Percentiles rank a stretch among this genome's conserved stretches.
These are phyloP conservation scores for Stichodactyla helianthus DNA, from an alignment of 64 coral and sea anemone genomes.

Conservation along the genomic window DNA sequence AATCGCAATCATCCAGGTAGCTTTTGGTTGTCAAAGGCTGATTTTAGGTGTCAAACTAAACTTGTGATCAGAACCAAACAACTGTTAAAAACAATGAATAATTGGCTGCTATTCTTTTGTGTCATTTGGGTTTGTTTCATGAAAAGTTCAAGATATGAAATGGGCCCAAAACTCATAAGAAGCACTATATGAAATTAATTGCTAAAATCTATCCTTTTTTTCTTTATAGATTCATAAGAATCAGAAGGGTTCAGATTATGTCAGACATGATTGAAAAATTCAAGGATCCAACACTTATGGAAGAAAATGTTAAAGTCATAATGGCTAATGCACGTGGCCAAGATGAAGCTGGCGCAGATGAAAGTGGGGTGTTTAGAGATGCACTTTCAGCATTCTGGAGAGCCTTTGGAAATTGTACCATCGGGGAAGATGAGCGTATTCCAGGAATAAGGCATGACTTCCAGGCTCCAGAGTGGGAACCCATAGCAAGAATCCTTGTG, in stretches of 20 bases:
- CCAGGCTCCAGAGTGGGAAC: constrained; percentile 18
- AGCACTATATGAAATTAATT: neutral
- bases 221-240: constrained; percentile 1
- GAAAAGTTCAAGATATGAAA: too few species aligned
- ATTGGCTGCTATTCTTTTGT: too few species aligned
- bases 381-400: constrained; percentile 39
- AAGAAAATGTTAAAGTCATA: neutral
- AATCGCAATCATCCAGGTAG: neutral
- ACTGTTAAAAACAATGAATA: too few species aligned
- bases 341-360: constrained; percentile 27
- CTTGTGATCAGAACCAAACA: too few species aligned
- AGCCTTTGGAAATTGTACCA: neutral
- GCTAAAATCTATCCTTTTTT: neutral
- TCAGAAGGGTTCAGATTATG: neutral
- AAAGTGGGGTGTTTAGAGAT: constrained; percentile 30
- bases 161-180: neutral
- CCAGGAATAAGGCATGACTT: constrained; percentile 7
- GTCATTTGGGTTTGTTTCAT: too few species aligned
- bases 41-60: too few species aligned
- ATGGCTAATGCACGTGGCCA: constrained; percentile 19
- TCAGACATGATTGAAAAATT: constrained; percentile 5
- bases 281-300: neutral
- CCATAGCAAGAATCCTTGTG: constrained; percentile 20
- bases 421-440: constrained; percentile 32
- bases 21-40: neutral